Conservation (phyloP, 2,888 invertebrate species). For the Drosophila picticornis region DNA sequence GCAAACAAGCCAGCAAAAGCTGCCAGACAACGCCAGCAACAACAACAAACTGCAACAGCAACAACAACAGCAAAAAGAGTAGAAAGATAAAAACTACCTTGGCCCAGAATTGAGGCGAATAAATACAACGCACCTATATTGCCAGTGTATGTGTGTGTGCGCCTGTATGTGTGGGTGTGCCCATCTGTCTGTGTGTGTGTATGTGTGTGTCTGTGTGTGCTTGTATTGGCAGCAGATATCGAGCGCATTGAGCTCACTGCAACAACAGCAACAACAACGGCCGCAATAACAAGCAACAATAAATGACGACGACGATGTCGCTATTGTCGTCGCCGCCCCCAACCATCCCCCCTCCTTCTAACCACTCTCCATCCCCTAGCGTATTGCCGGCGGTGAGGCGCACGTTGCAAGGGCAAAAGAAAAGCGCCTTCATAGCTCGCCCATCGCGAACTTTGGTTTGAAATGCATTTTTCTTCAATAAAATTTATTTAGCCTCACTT, state of each 20-base stretch:
- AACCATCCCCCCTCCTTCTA: constrained; percentile 5
- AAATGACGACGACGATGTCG: constrained; percentile 61
- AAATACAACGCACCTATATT: constrained; percentile 76
- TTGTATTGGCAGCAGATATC: constrained; percentile 72
- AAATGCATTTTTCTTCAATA: constrained; percentile 18
- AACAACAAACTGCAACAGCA: constrained; percentile 7
- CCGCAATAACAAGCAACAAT: constrained; percentile 57
- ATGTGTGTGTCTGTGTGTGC: constrained; percentile 33
- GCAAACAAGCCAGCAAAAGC: constrained; percentile 50
- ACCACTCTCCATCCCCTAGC: constrained; percentile 7
- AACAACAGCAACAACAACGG: constrained; percentile 31
- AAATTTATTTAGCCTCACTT: too few species aligned
- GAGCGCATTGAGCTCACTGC: constrained; percentile 63
- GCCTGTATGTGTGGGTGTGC: constrained; percentile 52
- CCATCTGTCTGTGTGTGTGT: constrained; percentile 35
- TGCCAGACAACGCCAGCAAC: constrained; percentile 44
- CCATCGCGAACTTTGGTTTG: constrained; percentile 29
- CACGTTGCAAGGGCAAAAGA: constrained; percentile 32
- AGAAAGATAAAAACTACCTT: constrained; percentile 82
- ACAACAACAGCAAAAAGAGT: constrained; percentile 50
- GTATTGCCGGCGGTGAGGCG: not conserved
- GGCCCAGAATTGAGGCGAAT: constrained; percentile 79
- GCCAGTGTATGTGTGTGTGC: constrained; percentile 22
- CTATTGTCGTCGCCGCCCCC: constrained; percentile 28
- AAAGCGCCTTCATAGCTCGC: constrained; percentile 44